These are phyloP conservation scores for Patella depressa DNA, from an alignment of 2,888 invertebrate species.

Conservation along the genomic window DNA sequence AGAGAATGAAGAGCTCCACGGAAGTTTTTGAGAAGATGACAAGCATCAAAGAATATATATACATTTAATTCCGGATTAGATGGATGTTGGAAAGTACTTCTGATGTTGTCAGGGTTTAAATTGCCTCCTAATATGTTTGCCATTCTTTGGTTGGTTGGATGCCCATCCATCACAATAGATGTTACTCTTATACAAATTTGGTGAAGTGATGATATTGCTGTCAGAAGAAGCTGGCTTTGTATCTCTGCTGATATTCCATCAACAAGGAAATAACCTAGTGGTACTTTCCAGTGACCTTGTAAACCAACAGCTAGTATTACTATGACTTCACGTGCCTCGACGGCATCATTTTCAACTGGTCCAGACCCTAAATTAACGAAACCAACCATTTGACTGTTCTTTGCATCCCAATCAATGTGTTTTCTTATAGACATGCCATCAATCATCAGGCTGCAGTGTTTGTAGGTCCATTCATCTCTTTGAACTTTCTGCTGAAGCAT, in stretches of 20 bases:
- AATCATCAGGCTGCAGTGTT: neutral
- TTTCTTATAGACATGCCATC: neutral
- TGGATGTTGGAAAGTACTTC: neutral
- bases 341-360: neutral
- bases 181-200: neutral
- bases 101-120: constrained; percentile 10
- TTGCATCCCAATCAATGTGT: neutral
- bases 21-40: constrained; percentile 18
- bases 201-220: neutral
- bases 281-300: constrained; percentile 2
- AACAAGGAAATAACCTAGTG: neutral
- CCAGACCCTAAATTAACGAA: neutral
- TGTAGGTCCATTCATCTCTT: neutral
- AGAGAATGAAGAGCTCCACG: neutral
- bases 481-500: neutral
- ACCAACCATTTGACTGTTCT: neutral
- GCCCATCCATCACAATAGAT: neutral
- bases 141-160: constrained; percentile 15
- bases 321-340: neutral
- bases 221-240: neutral
- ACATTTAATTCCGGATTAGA: neutral
- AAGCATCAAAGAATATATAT: constrained; percentile 18
- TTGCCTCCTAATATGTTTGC: constrained; percentile 13
- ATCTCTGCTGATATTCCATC: neutral
- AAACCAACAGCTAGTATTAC: neutral